Evolutionary conservation across 2,888 invertebrate species (phyloP), one percentile per base, ranked within the genome.

Genomic region (Drepanosiphum platanoidis): DNA sequence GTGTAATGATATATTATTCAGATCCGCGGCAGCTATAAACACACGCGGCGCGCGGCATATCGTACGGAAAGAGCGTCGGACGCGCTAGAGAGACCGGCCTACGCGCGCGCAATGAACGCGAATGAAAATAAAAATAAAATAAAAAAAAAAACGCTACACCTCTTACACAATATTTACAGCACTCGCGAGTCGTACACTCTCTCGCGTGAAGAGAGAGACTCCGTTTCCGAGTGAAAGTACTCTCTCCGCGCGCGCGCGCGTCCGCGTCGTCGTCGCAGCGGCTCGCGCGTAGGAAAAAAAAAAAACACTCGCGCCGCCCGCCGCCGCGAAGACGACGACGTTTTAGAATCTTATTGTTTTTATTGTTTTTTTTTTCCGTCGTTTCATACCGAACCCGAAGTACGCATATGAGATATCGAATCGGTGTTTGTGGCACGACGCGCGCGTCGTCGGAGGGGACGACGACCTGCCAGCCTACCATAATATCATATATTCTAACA

Each of bases 151-250:
- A 61, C 58, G 39, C 15, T 30, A 36, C n/a, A n/a, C 70, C n/a
- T 71, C 70, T 80, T 71, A 39, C 36, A 32, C 42, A 32, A 9
- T 72, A 39, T 27, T 80, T 70, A 70, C 42, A 34, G 5, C 18
- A 66, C 32, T 22, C 68, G 9, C 68, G 18, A 4, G 34, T n/a
- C n/a, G 30, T 22, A 13, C 58, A 52, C 46, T 70, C 70, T 52
- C 80, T 58, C 80, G 52, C 80, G 52, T 27, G 15, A n/a, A n/a
- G 39, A 70, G 27, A 80, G 18, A 18, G n/a, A 52, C 22, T 18
- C 15, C 71, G 32, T 81, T 72, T 61, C 72, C 39, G 15, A 82
- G 81, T 82, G 81, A 82, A 82, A 82, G 83, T 83, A 74, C 68
- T 84, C 52, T 77, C 75, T 68, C 83, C 52, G 74, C 66, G 72